These are phyloP conservation scores for Oophaga pumilio DNA, from an alignment of 2,113 vertebrate genomes.

Conservation along the genomic window DNA sequence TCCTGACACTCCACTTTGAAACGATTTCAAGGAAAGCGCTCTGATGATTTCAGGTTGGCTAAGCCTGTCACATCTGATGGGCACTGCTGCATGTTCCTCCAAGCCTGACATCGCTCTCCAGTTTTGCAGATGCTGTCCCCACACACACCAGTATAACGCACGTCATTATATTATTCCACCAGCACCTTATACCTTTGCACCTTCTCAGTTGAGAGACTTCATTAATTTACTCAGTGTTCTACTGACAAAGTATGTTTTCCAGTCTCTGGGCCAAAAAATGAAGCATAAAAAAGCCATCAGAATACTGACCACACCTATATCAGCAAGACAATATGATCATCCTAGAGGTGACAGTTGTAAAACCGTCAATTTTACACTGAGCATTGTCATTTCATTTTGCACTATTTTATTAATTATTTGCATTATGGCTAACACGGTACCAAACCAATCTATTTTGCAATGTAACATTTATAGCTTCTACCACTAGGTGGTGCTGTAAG, in stretches of 20 bases:
- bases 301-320: background rate
- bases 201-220: slow-evolving; percentile 8
- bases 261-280: background rate
- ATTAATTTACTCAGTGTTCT: background rate
- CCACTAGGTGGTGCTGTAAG: background rate
- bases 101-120: slow-evolving; percentile 59
- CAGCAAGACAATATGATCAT: background rate
- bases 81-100: slow-evolving; percentile 55
- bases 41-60: slow-evolving; percentile 74
- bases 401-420: background rate
- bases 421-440: too few species aligned
- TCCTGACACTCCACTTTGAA: slow-evolving; percentile 73
- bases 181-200: slow-evolving; percentile 8
- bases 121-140: slow-evolving; percentile 59
- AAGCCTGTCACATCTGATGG: slow-evolving; percentile 70
- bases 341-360: background rate
- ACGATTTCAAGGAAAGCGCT: slow-evolving; percentile 70
- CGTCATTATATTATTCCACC: slow-evolving; percentile 63
- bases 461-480: background rate
- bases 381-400: background rate
- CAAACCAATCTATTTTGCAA: background rate
- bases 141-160: slow-evolving; percentile 49
- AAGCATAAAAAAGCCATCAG: background rate
- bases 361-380: background rate
- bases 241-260: background rate